A percentile compares a stretch with the other conserved stretches of the same genome.
phyloP scores from a whole-genome alignment of 2,888 invertebrate species.

The Leptura quadrifasciata region DNA sequence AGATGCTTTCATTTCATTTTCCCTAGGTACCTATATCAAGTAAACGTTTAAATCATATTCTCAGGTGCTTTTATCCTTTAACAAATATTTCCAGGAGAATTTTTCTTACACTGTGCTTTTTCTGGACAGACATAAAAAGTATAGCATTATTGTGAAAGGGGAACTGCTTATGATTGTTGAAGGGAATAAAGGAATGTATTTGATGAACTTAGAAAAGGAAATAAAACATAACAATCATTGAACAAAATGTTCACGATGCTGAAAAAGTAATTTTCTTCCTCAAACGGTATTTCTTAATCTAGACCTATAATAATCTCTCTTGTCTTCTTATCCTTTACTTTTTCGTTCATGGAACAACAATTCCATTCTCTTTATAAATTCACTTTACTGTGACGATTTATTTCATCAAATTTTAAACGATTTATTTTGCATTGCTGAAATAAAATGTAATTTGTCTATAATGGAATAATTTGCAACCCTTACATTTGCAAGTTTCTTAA shows the following conservation, averaged over 20 bases:
- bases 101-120: background rate
- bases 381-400: slow-evolving; percentile 12
- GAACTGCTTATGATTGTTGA: slow-evolving; percentile 11
- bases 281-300: slow-evolving; percentile 21
- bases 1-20: too few relatives aligned
- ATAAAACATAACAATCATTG: slow-evolving; percentile 25
- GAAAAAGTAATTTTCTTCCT: slow-evolving; percentile 23
- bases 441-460: background rate
- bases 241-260: slow-evolving; percentile 23
- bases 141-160: slow-evolving; percentile 5
- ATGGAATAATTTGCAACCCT: background rate
- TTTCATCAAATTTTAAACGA: background rate
- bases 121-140: slow-evolving; percentile 1
- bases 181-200: slow-evolving; percentile 15
- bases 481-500: background rate
- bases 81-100: background rate
- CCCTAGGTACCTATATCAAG: too few relatives aligned
- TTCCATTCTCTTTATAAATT: slow-evolving; percentile 7
- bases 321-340: slow-evolving; percentile 16
- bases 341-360: slow-evolving; percentile 11
- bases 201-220: slow-evolving; percentile 15
- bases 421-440: background rate
- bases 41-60: background rate
- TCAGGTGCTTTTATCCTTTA: background rate
- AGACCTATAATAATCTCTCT: slow-evolving; percentile 18